phyloP scores from a whole-genome alignment of 64 coral and sea anemone genomes.

The Acropora yongei region DNA sequence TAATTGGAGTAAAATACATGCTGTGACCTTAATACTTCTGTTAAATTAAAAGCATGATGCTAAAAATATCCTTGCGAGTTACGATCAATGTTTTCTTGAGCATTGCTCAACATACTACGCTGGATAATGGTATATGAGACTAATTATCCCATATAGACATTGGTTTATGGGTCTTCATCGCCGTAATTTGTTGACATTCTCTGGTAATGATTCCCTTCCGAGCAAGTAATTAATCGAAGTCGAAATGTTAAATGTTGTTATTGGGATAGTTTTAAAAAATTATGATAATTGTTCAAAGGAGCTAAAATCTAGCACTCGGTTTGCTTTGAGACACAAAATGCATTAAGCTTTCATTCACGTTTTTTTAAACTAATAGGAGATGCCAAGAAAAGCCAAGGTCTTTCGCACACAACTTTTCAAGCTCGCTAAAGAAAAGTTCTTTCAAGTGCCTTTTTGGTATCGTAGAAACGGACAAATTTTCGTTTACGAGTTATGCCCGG shows the following conservation, averaged over 20 bases:
- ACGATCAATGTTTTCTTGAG: neutral
- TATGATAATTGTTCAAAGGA: neutral
- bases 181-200: slow-evolving; percentile 49
- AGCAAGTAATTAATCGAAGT: neutral
- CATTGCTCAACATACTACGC: neutral
- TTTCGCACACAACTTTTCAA: neutral
- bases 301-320: no score
- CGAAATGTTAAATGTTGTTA: neutral
- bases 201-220: slow-evolving; percentile 9
- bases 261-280: neutral
- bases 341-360: neutral
- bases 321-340: no score
- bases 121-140: neutral
- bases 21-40: no score
- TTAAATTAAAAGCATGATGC: no score
- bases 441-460: slow-evolving; percentile 11
- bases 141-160: neutral
- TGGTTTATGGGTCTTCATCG: neutral
- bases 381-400: neutral
- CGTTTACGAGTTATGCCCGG: neutral
- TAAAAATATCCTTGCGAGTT: no score
- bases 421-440: neutral
- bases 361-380: neutral
- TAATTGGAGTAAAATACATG: no score
- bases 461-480: neutral